Evolutionary conservation across 2,888 invertebrate species (phyloP).

Genomic region (Tenthredo distinguenda): DNA sequence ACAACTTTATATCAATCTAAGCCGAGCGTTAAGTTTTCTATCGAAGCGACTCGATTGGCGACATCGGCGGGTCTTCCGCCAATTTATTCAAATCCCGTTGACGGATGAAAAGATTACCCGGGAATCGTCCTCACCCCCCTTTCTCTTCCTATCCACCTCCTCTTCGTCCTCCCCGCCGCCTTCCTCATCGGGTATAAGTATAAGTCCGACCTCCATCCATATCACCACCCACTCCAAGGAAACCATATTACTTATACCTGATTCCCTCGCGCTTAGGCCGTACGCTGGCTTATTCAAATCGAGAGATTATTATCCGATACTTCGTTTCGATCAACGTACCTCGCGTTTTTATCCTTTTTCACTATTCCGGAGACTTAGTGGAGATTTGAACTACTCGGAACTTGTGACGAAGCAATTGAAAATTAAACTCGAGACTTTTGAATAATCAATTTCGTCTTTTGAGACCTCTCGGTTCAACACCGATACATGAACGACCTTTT

Average conservation of each 20-base stretch:
- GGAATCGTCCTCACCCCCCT: conserved; percentile 37
- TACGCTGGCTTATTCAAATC: conserved; percentile 49
- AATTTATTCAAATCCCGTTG: conserved; percentile 54
- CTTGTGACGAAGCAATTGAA: conserved; percentile 50
- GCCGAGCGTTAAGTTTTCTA: conserved; percentile 47
- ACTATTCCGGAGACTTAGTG: conserved; percentile 45
- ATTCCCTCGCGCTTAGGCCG: conserved; percentile 50
- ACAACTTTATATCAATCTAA: conserved; percentile 45
- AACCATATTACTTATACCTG: conserved; percentile 51
- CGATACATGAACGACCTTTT: not conserved
- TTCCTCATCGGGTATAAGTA: conserved; percentile 42
- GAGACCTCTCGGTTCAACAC: conserved; percentile 6
- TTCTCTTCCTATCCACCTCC: conserved; percentile 7
- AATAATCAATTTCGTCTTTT: conserved; percentile 37
- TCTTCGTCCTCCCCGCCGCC: not conserved
- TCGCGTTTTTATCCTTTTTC: conserved; percentile 39
- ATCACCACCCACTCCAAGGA: conserved; percentile 53
- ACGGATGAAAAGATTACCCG: conserved; percentile 51
- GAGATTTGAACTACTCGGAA: conserved; percentile 43
- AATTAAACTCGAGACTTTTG: conserved; percentile 27
- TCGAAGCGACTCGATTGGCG: conserved; percentile 50
- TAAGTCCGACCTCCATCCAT: conserved; percentile 45
- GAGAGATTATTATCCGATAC: conserved; percentile 47
- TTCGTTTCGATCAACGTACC: conserved; percentile 44
- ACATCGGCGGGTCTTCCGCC: conserved; percentile 53